Percentiles rank a stretch among this genome's conserved stretches.
Conservation (phyloP, 2,797 vertebrate genomes). For the Acrossocheilus wenchowensis region DNA sequence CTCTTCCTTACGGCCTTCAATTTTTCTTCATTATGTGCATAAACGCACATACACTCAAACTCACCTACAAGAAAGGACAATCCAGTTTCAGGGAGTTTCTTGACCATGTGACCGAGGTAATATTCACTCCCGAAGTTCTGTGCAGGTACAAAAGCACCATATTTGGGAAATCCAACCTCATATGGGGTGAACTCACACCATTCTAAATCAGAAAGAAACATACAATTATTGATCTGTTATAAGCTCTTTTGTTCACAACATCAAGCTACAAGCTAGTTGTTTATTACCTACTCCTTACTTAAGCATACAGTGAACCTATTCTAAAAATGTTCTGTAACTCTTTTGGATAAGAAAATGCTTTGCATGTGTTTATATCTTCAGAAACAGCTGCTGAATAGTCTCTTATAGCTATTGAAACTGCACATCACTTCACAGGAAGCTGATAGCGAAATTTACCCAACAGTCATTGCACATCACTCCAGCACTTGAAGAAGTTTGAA, state of each 20-base stretch:
- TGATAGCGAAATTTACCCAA: too few relatives aligned
- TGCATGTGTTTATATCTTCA: neutral
- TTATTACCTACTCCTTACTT: neutral
- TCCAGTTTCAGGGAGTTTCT: constrained; percentile 71
- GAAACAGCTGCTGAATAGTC: neutral
- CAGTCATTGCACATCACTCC: neutral
- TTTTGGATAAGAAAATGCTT: neutral
- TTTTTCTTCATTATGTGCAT: neutral
- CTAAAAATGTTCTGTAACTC: neutral
- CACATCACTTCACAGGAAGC: neutral
- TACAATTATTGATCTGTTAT: neutral
- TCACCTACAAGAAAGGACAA: constrained; percentile 76
- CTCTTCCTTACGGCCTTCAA: neutral
- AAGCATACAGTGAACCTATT: neutral
- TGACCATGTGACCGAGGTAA: constrained; percentile 74
- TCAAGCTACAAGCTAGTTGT: neutral
- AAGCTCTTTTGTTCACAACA: neutral
- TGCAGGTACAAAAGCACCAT: constrained; percentile 72
- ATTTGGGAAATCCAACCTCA: constrained; percentile 78
- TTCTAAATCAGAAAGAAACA: constrained; percentile 62
- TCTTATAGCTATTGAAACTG: neutral
- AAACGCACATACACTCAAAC: neutral
- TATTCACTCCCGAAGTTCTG: constrained; percentile 80
- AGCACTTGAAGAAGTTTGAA: neutral
- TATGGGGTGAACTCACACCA: constrained; percentile 82